Percentiles rank a stretch among this genome's conserved stretches.
phyloP scores from a whole-genome alignment of 2,113 vertebrate genomes.

The Syrrhaptes paradoxus region DNA sequence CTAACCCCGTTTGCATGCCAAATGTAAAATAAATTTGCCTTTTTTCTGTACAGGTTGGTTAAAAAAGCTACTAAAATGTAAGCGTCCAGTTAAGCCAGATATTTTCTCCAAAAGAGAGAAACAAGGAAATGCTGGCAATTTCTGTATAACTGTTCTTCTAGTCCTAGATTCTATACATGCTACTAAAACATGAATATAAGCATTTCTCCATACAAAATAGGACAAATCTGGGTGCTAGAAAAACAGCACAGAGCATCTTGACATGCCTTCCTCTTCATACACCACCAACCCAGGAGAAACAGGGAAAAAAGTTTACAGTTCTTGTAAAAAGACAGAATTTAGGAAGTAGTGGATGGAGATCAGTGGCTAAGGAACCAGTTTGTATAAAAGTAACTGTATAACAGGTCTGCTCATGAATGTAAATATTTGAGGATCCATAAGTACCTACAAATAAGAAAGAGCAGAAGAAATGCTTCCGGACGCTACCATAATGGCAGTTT shows the following conservation, averaged over 20 bases:
- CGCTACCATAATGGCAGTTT: background rate
- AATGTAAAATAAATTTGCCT: background rate
- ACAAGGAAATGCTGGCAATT: background rate
- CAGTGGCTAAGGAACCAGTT: background rate
- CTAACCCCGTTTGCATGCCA: background rate
- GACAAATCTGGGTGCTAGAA: background rate
- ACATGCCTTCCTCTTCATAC: background rate
- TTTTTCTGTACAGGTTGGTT: background rate
- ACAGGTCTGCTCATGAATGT: background rate
- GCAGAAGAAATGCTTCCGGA: background rate
- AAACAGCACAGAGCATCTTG: background rate
- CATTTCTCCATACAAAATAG: background rate
- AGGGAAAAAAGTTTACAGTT: fast-evolving
- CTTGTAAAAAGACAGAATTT: background rate
- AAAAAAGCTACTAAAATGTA: background rate
- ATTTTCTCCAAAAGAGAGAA: background rate
- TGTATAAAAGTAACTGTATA: background rate
- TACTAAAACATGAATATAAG: background rate
- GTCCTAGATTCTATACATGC: background rate
- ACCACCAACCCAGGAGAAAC: background rate
- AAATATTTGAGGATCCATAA: background rate
- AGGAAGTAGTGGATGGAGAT: background rate
- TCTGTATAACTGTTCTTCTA: background rate
- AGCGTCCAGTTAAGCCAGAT: background rate
- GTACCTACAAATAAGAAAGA: background rate